Evolutionary conservation across 1,140 invertebrate genomes (phyloP), one percentile per base, ranked within the genome.

Genomic region (Lasioglossum albipes): DNA sequence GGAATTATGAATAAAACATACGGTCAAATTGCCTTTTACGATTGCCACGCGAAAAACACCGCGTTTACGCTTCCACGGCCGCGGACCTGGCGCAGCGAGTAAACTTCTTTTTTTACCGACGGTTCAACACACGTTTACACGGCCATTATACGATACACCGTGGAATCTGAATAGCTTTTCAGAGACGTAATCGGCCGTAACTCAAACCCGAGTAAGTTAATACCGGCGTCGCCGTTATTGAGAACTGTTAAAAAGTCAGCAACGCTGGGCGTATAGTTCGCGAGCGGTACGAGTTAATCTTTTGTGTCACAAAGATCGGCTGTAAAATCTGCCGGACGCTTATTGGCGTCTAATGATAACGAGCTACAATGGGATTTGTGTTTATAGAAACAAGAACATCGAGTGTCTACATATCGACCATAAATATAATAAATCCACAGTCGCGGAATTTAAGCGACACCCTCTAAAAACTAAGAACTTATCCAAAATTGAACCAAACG

Each of bases 1-100:
- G 61, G 65, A 57, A 79, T 79, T 65, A 72, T 72, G 61, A 70
- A 70, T 77, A 70, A 77, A 77, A 70, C 67, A 70, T 62, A 61
- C 61, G 61, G n/a, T 45, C 69, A 62, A 57, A 79, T 73, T 49
- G 49, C 52, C 67, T 79, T 79, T 79, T 79, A 79, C 69, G 76
- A 79, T 79, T 72, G 45, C 54, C 5, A 10, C 54, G 52, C 5
- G 67, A 78, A 77, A 77, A 77, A 70, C 66, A 10, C 36, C 6
- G 36, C 75, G 18, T 18, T 57, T 54, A 52, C 27, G 74, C 66
- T 76, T 76, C 52, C 18, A 27, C 18, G 42, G 36, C 13, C 10
- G 45, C 45, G 10, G 45, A 27, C 27, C 27, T 27, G 10, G 9
- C 45, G 10, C 2, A 7, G 13, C 16, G 54, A 13, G 75, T 16